A percentile compares a stretch with the other conserved stretches of the same genome.
Evolutionary conservation across 64 coral and sea anemone genomes (phyloP).

Genomic region (Montipora sp.): DNA sequence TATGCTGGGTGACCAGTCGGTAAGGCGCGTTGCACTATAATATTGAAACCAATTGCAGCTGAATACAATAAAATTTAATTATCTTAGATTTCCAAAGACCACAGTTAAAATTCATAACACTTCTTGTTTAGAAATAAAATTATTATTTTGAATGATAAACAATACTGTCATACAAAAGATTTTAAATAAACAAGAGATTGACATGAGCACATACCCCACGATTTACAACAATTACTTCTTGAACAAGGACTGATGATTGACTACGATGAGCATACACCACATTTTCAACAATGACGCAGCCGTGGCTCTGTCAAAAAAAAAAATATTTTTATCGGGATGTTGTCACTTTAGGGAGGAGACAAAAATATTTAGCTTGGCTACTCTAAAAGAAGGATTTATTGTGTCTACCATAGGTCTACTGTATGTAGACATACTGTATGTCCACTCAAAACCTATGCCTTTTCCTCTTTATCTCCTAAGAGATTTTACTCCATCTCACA

Average conservation of each 20-base stretch:
- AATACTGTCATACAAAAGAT: background rate
- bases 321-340: background rate
- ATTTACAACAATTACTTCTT: slow-evolving; percentile 86
- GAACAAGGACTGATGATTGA: slow-evolving; percentile 79
- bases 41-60: no score
- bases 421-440: background rate
- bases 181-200: background rate
- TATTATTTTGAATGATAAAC: background rate
- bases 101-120: no score
- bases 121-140: background rate
- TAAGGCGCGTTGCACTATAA: no score
- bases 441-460: background rate
- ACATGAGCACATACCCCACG: slow-evolving; percentile 72
- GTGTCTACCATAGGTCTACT: no score
- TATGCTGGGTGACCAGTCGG: no score
- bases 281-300: slow-evolving; percentile 82
- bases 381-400: no score
- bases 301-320: slow-evolving; percentile 51
- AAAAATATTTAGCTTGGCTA: no score
- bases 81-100: no score
- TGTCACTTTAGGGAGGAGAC: no score
- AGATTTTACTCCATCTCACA: no score
- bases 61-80: no score
- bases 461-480: no score
- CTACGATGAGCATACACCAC: slow-evolving; percentile 83